Percentiles rank a stretch among this genome's conserved stretches.
Evolutionary conservation across 2,797 vertebrate genomes (phyloP).

Genomic region (Takifugu ocellatus): DNA sequence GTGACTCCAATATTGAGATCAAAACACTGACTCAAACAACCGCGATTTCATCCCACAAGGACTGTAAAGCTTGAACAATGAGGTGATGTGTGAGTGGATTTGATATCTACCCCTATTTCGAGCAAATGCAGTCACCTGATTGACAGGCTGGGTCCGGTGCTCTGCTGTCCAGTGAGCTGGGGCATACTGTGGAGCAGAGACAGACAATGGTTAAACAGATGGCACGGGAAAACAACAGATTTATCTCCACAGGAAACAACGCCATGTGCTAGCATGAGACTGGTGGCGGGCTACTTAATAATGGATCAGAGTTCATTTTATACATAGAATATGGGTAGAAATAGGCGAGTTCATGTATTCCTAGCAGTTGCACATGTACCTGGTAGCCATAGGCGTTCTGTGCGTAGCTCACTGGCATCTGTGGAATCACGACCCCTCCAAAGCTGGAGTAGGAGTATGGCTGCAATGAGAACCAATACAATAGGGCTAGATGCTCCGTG

Average conservation of each 20-base stretch:
- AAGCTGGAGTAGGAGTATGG: slow-evolving; percentile 65
- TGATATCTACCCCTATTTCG: slow-evolving; percentile 3
- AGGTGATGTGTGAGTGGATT: neutral
- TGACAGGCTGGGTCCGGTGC: slow-evolving; percentile 64
- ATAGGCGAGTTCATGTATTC: neutral
- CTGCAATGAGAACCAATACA: slow-evolving; percentile 40
- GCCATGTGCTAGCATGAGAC: neutral
- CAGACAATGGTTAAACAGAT: slow-evolving; percentile 32
- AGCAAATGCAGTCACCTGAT: slow-evolving; percentile 65
- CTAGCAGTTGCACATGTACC: slow-evolving; percentile 52
- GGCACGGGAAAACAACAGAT: slow-evolving; percentile 11
- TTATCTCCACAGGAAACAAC: neutral
- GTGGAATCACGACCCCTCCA: slow-evolving; percentile 68
- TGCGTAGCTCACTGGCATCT: slow-evolving; percentile 72
- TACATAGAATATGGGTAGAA: slow-evolving; percentile 16
- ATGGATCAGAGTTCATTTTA: neutral
- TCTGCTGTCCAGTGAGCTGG: slow-evolving; percentile 66
- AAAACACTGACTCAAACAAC: too few relatives aligned
- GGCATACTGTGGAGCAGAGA: slow-evolving; percentile 56
- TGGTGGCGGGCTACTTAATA: neutral
- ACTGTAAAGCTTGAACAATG: neutral
- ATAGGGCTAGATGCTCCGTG: too few relatives aligned
- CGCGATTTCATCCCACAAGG: too few relatives aligned
- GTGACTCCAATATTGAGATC: too few relatives aligned
- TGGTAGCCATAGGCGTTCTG: slow-evolving; percentile 69